Conservation (phyloP, 2,113 vertebrate genomes). For the Microcebus lehilahytsara region DNA sequence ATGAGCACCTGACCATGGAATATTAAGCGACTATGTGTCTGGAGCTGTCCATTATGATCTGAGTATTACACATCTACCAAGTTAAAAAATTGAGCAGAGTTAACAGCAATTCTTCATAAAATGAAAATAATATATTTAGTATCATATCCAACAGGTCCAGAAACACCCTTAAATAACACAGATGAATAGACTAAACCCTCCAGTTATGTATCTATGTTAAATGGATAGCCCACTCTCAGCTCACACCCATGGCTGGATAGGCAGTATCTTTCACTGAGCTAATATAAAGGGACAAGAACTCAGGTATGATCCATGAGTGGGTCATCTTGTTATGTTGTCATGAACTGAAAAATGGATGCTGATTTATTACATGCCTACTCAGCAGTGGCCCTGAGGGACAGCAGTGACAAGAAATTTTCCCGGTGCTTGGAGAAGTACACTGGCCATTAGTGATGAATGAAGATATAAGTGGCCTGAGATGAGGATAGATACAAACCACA, state of each 20-base stretch:
- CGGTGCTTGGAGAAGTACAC: neutral
- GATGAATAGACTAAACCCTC: neutral
- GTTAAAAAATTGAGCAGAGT: neutral
- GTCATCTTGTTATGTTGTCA: neutral
- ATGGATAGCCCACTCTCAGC: neutral
- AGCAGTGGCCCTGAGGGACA: neutral
- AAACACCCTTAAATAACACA: neutral
- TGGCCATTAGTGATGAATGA: neutral
- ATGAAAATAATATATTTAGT: neutral
- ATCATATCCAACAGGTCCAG: neutral
- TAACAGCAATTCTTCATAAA: neutral
- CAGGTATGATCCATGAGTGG: neutral
- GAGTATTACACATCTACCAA: neutral
- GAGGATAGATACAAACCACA: neutral
- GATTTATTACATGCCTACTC: neutral
- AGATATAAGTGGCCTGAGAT: neutral
- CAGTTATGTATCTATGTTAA: too few relatives aligned
- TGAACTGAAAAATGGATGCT: neutral
- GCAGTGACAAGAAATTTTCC: neutral
- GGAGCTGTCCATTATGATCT: neutral
- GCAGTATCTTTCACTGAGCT: neutral
- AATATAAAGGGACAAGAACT: neutral
- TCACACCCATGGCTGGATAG: neutral
- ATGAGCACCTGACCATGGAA: neutral
- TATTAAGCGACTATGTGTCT: neutral